Percentiles rank a stretch among this genome's conserved stretches.
Evolutionary conservation across 2,113 vertebrate genomes (phyloP).

Genomic region (Pituophis catenifer): DNA sequence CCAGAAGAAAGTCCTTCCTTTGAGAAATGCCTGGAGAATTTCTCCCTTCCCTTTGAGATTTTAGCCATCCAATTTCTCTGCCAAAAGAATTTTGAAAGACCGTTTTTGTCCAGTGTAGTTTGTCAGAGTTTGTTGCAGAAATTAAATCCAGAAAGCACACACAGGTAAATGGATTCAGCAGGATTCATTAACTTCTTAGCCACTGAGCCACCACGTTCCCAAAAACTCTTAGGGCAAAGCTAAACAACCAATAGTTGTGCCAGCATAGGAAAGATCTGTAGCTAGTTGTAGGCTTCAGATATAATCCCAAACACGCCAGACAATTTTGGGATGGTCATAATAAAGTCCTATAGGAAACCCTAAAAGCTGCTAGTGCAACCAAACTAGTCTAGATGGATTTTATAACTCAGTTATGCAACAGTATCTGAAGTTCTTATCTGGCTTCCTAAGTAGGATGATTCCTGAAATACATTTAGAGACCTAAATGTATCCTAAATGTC

Average conservation of each 20-base stretch:
- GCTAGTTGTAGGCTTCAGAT: neutral
- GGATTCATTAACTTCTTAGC: no score
- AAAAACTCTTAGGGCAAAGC: neutral
- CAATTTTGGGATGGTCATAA: neutral
- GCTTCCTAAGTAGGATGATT: neutral
- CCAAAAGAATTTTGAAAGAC: neutral
- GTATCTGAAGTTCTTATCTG: neutral
- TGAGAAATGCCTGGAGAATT: neutral
- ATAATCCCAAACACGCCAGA: neutral
- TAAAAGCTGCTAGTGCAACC: neutral
- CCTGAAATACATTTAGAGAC: neutral
- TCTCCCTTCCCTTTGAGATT: neutral
- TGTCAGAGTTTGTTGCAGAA: no score
- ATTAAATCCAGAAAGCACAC: no score
- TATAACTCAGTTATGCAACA: neutral
- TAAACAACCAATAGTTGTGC: neutral
- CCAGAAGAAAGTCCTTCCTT: neutral
- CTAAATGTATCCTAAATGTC: no score
- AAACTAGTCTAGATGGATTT: neutral
- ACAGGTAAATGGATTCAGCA: no score
- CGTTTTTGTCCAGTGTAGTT: neutral
- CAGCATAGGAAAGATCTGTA: neutral
- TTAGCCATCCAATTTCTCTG: neutral
- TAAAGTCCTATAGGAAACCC: neutral
- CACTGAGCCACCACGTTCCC: no score